phyloP scores from a whole-genome alignment of 1,140 invertebrate genomes.

The Solenopsis invicta region DNA sequence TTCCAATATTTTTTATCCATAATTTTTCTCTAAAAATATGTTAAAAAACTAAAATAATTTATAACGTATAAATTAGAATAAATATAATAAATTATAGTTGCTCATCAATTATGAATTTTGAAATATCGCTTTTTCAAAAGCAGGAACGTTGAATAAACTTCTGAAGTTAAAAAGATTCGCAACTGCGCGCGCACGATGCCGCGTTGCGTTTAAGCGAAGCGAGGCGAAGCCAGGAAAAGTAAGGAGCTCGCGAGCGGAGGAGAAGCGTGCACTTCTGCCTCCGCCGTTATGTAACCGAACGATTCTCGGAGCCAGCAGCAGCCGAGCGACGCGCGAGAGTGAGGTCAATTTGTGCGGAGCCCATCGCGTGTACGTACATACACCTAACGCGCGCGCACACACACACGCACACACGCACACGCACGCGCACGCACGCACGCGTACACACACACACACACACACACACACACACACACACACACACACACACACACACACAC shows the following conservation, averaged over 20 bases:
- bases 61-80: constrained; percentile 12
- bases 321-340: constrained; percentile 59
- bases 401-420: not conserved
- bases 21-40: not conserved
- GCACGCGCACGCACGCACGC: not conserved
- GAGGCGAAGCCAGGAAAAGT: constrained; percentile 72
- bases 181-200: too few species aligned
- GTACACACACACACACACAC: not conserved
- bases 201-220: constrained; percentile 49
- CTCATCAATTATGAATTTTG: not conserved
- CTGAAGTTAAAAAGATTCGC: not conserved
- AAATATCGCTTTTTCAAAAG: not conserved
- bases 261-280: constrained; percentile 74
- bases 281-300: constrained; percentile 73
- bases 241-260: constrained; percentile 59
- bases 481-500: not conserved
- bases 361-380: constrained; percentile 27
- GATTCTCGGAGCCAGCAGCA: constrained; percentile 74
- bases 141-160: constrained; percentile 1
- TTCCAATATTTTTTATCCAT: not conserved
- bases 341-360: constrained; percentile 70
- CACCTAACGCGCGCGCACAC: not conserved
- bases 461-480: not conserved
- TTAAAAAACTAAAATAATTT: not conserved
- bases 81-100: not conserved